Evolutionary conservation across 2,113 vertebrate species (phyloP).

Genomic region (Rhinoptilus africanus): DNA sequence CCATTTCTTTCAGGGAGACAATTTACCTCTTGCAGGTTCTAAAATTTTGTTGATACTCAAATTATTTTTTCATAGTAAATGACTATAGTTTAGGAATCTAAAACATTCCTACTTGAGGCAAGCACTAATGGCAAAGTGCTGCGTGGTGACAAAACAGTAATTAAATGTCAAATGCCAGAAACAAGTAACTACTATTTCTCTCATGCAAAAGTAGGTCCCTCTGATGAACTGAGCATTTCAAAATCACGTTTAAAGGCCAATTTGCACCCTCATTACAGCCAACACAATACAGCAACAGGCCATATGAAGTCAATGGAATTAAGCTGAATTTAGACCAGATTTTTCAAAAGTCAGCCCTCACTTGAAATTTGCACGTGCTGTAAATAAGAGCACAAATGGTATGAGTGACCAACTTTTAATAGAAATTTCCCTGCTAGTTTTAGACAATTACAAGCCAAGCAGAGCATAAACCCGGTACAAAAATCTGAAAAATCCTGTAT

Average conservation of each 20-base stretch:
- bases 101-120: not conserved
- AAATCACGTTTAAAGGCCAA: not conserved
- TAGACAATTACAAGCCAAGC: not conserved
- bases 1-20: not conserved
- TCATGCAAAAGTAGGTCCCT: not conserved
- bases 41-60: conserved; percentile 50
- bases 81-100: not conserved
- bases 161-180: not conserved
- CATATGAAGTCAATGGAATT: not conserved
- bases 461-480: not conserved
- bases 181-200: not conserved
- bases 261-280: not conserved
- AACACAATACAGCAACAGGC: not conserved
- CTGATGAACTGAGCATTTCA: not conserved
- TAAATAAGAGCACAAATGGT: not conserved
- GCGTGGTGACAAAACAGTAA: not conserved
- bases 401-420: not conserved
- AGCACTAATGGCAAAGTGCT: not conserved
- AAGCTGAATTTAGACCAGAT: not conserved
- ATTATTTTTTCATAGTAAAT: not conserved
- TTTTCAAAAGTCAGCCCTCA: not conserved
- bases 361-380: not conserved
- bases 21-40: conserved; percentile 45
- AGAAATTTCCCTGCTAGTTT: not conserved
- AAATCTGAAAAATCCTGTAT: not conserved